phyloP scores from a whole-genome alignment of 2,888 invertebrate species.

The Synanthedon andrenaeformis region DNA sequence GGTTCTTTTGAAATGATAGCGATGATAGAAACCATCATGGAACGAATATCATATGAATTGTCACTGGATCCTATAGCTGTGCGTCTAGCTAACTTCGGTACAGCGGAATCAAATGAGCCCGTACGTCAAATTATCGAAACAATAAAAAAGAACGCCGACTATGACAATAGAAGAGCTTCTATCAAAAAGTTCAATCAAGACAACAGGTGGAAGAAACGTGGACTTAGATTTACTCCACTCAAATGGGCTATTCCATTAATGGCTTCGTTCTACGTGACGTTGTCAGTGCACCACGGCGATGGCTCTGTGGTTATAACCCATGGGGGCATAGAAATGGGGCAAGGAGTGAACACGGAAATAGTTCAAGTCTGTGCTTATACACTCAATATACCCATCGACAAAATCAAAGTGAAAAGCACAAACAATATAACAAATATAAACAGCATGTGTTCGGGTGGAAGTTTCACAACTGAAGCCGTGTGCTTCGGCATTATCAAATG shows the following conservation, averaged over 20 bases:
- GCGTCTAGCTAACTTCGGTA: slow-evolving; percentile 33
- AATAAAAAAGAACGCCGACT: slow-evolving; percentile 46
- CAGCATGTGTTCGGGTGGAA: slow-evolving; percentile 66
- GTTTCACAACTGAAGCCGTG: neutral
- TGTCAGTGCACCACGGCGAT: slow-evolving; percentile 75
- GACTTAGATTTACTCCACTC: slow-evolving; percentile 36
- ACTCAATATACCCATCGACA: slow-evolving; percentile 73
- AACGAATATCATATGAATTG: slow-evolving; percentile 69
- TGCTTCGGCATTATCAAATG: slow-evolving; percentile 25
- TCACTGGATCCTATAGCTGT: slow-evolving; percentile 71
- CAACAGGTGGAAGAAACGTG: slow-evolving; percentile 81
- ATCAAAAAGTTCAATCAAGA: slow-evolving; percentile 62
- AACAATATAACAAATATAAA: slow-evolving; percentile 68
- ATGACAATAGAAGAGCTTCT: slow-evolving; percentile 36
- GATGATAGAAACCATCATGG: slow-evolving; percentile 74
- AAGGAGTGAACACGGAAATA: slow-evolving; percentile 82
- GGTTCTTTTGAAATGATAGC: neutral
- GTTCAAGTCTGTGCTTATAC: slow-evolving; percentile 78
- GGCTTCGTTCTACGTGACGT: slow-evolving; percentile 48
- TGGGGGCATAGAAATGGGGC: slow-evolving; percentile 78
- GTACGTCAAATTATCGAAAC: slow-evolving; percentile 50
- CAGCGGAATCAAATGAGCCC: slow-evolving; percentile 39
- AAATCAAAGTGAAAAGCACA: slow-evolving; percentile 70
- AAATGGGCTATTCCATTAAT: slow-evolving; percentile 68
- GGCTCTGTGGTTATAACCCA: slow-evolving; percentile 75